phyloP scores from a whole-genome alignment of 2,113 vertebrate genomes.

The Thalassarche chlororhynchos region DNA sequence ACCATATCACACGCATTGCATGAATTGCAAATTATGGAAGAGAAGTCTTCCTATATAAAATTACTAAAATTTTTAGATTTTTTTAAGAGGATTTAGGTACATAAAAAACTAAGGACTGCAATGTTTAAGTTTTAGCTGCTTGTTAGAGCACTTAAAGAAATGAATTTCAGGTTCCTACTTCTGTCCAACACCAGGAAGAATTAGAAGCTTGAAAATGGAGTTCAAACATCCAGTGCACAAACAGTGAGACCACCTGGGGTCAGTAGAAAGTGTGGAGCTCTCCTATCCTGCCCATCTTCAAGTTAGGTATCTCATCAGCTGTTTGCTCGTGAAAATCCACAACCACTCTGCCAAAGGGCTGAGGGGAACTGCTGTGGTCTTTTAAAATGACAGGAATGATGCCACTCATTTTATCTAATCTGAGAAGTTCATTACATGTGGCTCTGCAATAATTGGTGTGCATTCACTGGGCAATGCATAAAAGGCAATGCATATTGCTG shows the following conservation, averaged over 20 bases:
- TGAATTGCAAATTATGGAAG: neutral
- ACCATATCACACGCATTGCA: rapidly evolving
- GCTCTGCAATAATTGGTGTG: neutral
- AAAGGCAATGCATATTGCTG: neutral
- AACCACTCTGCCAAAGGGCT: neutral
- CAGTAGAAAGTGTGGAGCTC: neutral
- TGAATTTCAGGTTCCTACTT: neutral
- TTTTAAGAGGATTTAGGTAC: neutral
- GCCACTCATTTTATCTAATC: neutral
- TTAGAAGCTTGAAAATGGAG: neutral
- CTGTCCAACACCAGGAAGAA: neutral
- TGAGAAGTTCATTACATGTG: neutral
- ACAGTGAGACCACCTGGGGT: neutral
- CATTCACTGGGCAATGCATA: neutral
- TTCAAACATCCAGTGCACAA: neutral
- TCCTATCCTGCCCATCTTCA: neutral
- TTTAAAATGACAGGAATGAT: neutral
- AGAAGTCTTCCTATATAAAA: neutral
- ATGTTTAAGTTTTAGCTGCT: neutral
- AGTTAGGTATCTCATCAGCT: neutral
- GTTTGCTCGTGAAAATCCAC: neutral
- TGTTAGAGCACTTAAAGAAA: neutral
- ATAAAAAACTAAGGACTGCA: neutral
- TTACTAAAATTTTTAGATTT: neutral
- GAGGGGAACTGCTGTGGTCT: neutral